Evolutionary conservation across 37 sponge, comb jelly and placozoan genomes (phyloP).

Genomic region (Diacarnus erythraeanus): DNA sequence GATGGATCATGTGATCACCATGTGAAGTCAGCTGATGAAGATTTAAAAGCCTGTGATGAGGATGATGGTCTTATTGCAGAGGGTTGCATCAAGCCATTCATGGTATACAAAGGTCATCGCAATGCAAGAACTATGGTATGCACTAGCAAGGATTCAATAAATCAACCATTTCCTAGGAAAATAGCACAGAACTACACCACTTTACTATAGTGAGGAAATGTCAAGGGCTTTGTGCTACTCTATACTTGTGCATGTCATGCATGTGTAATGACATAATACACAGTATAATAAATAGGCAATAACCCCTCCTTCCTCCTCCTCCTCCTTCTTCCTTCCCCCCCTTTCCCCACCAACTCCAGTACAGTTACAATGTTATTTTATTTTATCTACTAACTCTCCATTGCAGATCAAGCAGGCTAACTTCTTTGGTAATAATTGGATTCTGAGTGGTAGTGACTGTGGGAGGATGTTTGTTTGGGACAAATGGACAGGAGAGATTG

Average conservation of each 20-base stretch:
- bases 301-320: neutral
- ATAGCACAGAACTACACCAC: no score
- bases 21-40: neutral
- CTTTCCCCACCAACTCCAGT: neutral
- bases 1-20: conserved; percentile 23
- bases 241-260: no score
- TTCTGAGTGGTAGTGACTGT: conserved; percentile 93
- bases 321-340: no score
- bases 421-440: conserved; percentile 78
- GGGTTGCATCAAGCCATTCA: conserved; percentile 16
- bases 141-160: no score
- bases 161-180: no score
- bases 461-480: conserved; percentile 92
- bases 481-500: conserved; percentile 82
- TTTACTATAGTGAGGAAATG: no score
- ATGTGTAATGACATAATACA: no score
- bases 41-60: neutral
- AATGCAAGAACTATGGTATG: conserved; percentile 87
- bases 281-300: no score
- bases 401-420: conserved; percentile 87
- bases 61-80: neutral
- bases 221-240: no score
- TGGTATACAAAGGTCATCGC: conserved; percentile 82
- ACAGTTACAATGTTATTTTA: neutral
- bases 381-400: neutral